Evolutionary conservation across 2,113 vertebrate species (phyloP).

Genomic region (Oceanodroma tethys): DNA sequence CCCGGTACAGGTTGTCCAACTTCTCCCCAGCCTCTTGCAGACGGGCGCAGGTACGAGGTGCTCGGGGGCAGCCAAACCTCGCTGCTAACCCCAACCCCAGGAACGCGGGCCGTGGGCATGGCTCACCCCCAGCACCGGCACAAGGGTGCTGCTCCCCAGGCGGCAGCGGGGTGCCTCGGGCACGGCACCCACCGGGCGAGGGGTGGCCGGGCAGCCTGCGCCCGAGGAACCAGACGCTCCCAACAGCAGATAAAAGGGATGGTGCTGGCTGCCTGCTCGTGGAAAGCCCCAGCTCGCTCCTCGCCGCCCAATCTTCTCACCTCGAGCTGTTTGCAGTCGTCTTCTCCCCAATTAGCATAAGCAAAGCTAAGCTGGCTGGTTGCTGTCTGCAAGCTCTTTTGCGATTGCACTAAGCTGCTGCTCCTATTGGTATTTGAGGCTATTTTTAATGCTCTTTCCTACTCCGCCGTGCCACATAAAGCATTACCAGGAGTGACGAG

Average conservation of each 20-base stretch:
- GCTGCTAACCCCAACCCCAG: background rate
- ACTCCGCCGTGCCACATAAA: background rate
- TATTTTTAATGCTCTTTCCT: background rate
- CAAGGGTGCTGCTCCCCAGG: background rate
- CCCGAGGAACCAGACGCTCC: background rate
- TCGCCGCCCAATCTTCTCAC: background rate
- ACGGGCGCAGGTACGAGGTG: background rate
- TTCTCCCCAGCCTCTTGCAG: background rate
- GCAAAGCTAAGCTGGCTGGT: background rate
- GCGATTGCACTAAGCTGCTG: background rate
- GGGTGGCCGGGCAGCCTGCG: background rate
- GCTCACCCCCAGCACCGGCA: background rate
- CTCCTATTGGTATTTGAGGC: background rate
- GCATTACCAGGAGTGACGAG: background rate
- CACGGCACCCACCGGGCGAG: background rate
- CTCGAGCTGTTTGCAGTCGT: background rate
- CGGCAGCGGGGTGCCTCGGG: accelerated
- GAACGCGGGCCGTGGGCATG: accelerated
- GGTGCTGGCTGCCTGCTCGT: background rate
- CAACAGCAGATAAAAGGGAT: background rate
- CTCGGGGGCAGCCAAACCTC: background rate
- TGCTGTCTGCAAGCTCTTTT: background rate
- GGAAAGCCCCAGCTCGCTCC: conserved; percentile 17
- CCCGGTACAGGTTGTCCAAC: background rate
- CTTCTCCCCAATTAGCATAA: background rate